A percentile compares a stretch with the other conserved stretches of the same genome.
Evolutionary conservation across 1,140 invertebrate species (phyloP).

Genomic region (Tetraneura akinire): DNA sequence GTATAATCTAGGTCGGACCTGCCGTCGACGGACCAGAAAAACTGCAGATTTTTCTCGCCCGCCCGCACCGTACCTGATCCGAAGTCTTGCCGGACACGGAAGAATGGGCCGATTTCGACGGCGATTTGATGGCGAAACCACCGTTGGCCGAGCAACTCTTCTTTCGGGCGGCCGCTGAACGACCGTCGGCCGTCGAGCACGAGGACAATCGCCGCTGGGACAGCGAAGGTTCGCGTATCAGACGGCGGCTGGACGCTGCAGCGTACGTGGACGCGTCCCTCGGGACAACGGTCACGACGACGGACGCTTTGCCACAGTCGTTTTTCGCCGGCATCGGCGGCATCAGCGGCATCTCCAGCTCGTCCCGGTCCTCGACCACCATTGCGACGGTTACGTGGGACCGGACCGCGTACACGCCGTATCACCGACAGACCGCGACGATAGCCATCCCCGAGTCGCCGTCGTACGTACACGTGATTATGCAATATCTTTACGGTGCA

Average conservation of each 20-base stretch:
- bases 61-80: neutral
- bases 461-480: neutral
- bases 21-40: too few species aligned
- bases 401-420: neutral
- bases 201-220: too few species aligned
- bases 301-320: constrained; percentile 11
- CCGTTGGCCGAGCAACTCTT: constrained; percentile 55
- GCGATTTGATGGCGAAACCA: constrained; percentile 52
- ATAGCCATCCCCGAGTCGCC: neutral
- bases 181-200: neutral
- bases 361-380: constrained; percentile 2
- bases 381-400: neutral
- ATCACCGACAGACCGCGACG: neutral
- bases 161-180: constrained; percentile 20
- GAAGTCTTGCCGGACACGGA: constrained; percentile 34
- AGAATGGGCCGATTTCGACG: constrained; percentile 37
- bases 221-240: neutral
- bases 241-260: neutral
- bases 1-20: too few species aligned
- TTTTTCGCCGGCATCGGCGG: neutral
- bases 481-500: neutral
- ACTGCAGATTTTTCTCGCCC: neutral
- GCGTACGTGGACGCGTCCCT: constrained; percentile 3
- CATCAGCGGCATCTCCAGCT: constrained; percentile 18
- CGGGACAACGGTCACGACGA: constrained; percentile 24